Evolutionary conservation across 1,140 invertebrate species (phyloP).

Genomic region (Globodera rostochiensis): DNA sequence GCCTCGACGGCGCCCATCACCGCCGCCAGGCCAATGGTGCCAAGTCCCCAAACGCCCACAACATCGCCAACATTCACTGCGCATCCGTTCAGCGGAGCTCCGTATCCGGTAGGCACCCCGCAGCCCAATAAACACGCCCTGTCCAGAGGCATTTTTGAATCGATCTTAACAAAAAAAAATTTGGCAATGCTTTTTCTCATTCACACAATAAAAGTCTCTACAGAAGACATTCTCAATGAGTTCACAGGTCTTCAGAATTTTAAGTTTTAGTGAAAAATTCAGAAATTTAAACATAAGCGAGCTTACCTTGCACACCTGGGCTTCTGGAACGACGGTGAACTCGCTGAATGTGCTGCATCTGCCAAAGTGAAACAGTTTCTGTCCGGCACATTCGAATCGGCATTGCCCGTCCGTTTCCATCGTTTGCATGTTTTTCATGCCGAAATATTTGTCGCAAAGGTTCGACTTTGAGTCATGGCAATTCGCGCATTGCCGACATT

Average conservation of each 20-base stretch:
- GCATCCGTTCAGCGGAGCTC: conserved; percentile 88
- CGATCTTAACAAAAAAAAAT: conserved; percentile 55
- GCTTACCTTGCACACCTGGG: conserved; percentile 81
- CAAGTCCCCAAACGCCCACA: conserved; percentile 91
- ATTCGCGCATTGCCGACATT: conserved; percentile 94
- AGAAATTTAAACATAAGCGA: not conserved
- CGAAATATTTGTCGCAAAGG: conserved; percentile 73
- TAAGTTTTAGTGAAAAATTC: not conserved
- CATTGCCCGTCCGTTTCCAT: conserved; percentile 94
- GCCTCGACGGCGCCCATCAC: conserved; percentile 85
- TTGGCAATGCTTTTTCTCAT: too few species aligned
- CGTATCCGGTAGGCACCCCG: conserved; percentile 76
- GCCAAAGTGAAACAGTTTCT: conserved; percentile 92
- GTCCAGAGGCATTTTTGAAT: conserved; percentile 77
- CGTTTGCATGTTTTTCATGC: conserved; percentile 69
- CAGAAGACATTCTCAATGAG: too few species aligned
- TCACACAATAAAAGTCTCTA: too few species aligned
- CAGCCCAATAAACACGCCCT: conserved; percentile 95
- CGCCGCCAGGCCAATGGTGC: conserved; percentile 87
- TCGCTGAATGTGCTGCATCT: conserved; percentile 96
- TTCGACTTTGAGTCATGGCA: conserved; percentile 82
- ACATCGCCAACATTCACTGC: conserved; percentile 77
- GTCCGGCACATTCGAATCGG: conserved; percentile 84
- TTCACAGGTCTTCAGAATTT: not conserved
- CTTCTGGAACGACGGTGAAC: conserved; percentile 94